Conservation (phyloP, 2,797 vertebrate species). For the Cryptoblepharus egeriae region DNA sequence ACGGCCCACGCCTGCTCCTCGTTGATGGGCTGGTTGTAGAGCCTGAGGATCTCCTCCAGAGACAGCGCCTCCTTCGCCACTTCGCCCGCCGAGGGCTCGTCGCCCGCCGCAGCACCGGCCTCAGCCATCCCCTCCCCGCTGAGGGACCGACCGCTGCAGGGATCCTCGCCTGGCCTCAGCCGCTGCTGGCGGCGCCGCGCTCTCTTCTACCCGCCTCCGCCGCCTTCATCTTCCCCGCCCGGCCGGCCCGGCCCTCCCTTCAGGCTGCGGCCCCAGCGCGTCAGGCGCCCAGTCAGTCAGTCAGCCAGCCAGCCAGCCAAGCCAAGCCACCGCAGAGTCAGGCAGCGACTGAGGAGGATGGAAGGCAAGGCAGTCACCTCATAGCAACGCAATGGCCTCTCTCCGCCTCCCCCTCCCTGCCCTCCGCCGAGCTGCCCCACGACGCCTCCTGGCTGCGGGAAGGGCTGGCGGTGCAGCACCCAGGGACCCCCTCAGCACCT, state of each 20-base stretch:
- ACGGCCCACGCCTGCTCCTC: slow-evolving; percentile 99
- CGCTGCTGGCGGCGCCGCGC: background rate
- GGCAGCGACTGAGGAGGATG: background rate
- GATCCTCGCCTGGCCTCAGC: background rate
- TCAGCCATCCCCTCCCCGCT: background rate
- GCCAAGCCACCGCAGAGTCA: slow-evolving; percentile 26
- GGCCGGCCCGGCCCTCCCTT: no score
- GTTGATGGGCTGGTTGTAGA: slow-evolving; percentile 95
- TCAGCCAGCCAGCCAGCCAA: slow-evolving; percentile 63
- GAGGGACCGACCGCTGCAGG: background rate
- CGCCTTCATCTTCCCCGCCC: slow-evolving; percentile 69
- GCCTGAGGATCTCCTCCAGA: slow-evolving; percentile 87
- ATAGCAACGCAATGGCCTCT: slow-evolving; percentile 46
- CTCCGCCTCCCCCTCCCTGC: background rate
- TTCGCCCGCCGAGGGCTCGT: slow-evolving; percentile 8
- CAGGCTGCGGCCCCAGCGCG: slow-evolving; percentile 38
- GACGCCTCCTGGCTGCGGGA: slow-evolving; percentile 2
- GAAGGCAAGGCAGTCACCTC: slow-evolving; percentile 29
- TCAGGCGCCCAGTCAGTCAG: slow-evolving; percentile 32
- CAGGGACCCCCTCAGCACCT: background rate
- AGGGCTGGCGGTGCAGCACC: background rate
- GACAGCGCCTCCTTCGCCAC: slow-evolving; percentile 78
- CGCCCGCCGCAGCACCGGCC: slow-evolving; percentile 6
- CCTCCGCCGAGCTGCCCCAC: background rate
- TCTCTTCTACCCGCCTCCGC: background rate